Percentiles rank a stretch among this genome's conserved stretches.
phyloP scores from a whole-genome alignment of 2,888 invertebrate genomes.

The Drosophila helvetica region DNA sequence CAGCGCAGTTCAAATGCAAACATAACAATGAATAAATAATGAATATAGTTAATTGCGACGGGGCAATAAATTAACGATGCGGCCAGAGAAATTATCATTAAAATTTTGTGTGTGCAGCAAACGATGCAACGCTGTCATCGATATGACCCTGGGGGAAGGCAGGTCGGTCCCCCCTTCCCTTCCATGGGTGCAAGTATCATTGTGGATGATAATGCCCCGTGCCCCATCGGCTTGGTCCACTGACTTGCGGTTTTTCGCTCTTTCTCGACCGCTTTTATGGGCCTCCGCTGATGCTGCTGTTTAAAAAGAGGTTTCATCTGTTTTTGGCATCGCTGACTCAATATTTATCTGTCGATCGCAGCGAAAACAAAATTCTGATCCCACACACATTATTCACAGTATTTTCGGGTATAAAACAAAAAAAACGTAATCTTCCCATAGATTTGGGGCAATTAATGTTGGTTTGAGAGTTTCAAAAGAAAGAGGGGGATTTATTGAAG shows the following conservation, averaged over 20 bases:
- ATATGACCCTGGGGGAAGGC: background rate
- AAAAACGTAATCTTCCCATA: background rate
- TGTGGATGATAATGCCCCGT: background rate
- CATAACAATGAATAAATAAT: conserved; percentile 31
- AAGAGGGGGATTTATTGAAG: background rate
- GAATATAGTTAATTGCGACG: conserved; percentile 33
- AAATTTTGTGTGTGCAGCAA: conserved; percentile 14
- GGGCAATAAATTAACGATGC: conserved; percentile 30
- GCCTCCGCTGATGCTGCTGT: conserved; percentile 20
- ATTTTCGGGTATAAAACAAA: background rate
- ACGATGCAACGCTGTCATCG: conserved; percentile 25
- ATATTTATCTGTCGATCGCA: conserved; percentile 52
- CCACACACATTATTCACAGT: conserved; percentile 20
- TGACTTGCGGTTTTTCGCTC: conserved; percentile 22
- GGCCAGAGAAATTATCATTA: conserved; percentile 32
- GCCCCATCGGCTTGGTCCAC: conserved; percentile 24
- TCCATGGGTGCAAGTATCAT: background rate
- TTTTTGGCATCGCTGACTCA: conserved; percentile 58
- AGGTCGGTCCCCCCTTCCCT: no score
- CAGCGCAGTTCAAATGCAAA: conserved; percentile 12
- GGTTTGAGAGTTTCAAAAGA: background rate
- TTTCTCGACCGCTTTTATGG: conserved; percentile 15
- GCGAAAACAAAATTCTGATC: conserved; percentile 11
- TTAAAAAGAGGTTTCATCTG: conserved; percentile 25
- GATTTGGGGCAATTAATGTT: background rate